These are phyloP conservation scores for Sisyra nigra DNA, from an alignment of 2,888 invertebrate species.

Conservation along the genomic window DNA sequence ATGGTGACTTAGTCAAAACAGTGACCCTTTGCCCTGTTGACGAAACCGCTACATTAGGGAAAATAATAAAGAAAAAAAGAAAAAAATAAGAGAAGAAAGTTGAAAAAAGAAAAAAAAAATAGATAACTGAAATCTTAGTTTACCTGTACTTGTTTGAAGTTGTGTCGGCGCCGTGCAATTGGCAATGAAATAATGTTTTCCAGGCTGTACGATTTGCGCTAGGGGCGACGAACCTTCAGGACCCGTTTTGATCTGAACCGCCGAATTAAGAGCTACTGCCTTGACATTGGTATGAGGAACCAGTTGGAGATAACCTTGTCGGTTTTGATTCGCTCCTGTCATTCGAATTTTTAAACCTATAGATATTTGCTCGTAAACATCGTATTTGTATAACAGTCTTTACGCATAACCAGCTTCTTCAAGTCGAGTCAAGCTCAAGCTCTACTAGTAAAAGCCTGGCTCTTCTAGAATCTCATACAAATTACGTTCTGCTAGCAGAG, in stretches of 20 bases:
- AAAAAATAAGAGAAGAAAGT: background rate
- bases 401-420: no score
- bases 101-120: background rate
- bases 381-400: no score
- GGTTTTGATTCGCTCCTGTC: conserved; percentile 24
- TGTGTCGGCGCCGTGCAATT: conserved; percentile 27
- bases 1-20: conserved; percentile 33
- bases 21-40: conserved; percentile 40
- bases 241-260: background rate
- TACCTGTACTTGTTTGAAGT: conserved; percentile 21
- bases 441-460: no score
- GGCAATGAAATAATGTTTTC: conserved; percentile 49
- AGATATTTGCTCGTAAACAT: no score
- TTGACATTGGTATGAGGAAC: conserved; percentile 38
- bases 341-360: conserved; percentile 18
- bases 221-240: background rate
- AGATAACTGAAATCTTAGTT: background rate
- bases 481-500: no score
- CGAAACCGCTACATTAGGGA: conserved; percentile 30
- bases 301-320: conserved; percentile 33
- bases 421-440: no score
- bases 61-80: conserved; percentile 6
- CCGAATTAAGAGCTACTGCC: conserved; percentile 22
- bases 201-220: conserved; percentile 49
- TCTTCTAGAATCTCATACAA: no score